Percentiles rank a stretch among this genome's conserved stretches.
These are phyloP conservation scores for Troides oblongomaculatus DNA, from an alignment of 2,888 invertebrate species.

Conservation along the genomic window DNA sequence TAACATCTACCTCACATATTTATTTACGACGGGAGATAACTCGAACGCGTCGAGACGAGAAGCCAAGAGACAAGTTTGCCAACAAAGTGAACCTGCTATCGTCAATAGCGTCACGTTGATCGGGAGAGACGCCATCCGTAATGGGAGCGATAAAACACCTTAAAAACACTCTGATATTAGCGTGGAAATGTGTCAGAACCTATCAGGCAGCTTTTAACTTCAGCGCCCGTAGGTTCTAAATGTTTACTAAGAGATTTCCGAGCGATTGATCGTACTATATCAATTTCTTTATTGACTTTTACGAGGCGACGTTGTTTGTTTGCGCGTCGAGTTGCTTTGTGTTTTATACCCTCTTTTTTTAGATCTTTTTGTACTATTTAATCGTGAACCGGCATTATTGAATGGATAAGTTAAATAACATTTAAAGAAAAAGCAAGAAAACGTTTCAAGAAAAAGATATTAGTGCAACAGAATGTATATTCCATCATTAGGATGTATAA, in stretches of 20 bases:
- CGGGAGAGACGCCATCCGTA: constrained; percentile 31
- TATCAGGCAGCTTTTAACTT: constrained; percentile 42
- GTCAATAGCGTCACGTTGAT: constrained; percentile 30
- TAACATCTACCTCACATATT: neutral
- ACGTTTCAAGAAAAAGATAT: neutral
- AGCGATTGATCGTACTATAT: constrained; percentile 27
- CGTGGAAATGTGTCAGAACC: constrained; percentile 48
- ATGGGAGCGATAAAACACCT: constrained; percentile 40
- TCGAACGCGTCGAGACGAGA: neutral
- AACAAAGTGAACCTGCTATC: constrained; percentile 22
- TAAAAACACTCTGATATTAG: constrained; percentile 46
- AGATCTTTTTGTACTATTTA: neutral
- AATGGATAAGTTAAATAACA: neutral
- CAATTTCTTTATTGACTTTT: constrained; percentile 23
- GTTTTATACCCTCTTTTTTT: neutral
- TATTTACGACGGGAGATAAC: constrained; percentile 2
- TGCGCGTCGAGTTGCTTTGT: neutral
- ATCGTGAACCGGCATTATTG: neutral
- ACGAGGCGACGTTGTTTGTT: constrained; percentile 14
- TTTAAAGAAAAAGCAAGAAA: neutral
- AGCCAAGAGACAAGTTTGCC: constrained; percentile 17
- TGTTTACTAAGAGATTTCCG: constrained; percentile 23
- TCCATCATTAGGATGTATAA: no score
- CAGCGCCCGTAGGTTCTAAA: constrained; percentile 14
- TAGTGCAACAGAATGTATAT: neutral